Percentiles rank a stretch among this genome's conserved stretches.
phyloP scores from a whole-genome alignment of 2,113 vertebrate genomes.

The Phylloscopus whistleri region DNA sequence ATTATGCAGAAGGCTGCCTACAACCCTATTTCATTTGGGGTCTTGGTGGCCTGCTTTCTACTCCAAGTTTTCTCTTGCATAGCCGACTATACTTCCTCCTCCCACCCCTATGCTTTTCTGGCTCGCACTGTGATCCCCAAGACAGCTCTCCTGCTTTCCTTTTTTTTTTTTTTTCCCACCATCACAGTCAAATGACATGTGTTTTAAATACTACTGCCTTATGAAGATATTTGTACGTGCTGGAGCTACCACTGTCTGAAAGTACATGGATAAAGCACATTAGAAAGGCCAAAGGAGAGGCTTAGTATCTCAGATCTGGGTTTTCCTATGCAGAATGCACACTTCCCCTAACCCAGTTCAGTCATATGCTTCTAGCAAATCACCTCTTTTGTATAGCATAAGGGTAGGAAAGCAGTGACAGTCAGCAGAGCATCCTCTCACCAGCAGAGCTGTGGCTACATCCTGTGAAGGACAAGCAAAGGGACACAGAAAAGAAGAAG shows the following conservation, averaged over 20 bases:
- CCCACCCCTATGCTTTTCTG: background rate
- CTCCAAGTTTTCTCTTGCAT: background rate
- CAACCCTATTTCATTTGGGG: background rate
- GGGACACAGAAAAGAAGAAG: background rate
- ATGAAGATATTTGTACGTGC: background rate
- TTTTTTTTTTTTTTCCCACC: background rate
- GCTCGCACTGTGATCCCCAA: background rate
- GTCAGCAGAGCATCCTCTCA: background rate
- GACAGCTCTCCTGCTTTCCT: background rate
- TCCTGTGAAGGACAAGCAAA: background rate
- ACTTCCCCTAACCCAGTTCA: background rate
- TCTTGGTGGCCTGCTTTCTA: background rate
- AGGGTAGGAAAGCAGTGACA: background rate
- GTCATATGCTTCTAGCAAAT: background rate
- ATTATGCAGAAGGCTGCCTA: background rate
- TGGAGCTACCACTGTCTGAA: background rate
- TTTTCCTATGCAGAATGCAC: background rate
- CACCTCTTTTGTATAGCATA: background rate
- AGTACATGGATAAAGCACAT: background rate
- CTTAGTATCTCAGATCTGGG: background rate
- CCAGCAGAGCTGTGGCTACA: background rate
- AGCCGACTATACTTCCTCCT: background rate
- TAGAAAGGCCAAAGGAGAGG: background rate
- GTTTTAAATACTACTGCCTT: background rate
- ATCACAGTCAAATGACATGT: background rate